phyloP scores from a whole-genome alignment of 30 jellyfish, hydroid and myxozoan species.

The Nemopilema nomurai region DNA sequence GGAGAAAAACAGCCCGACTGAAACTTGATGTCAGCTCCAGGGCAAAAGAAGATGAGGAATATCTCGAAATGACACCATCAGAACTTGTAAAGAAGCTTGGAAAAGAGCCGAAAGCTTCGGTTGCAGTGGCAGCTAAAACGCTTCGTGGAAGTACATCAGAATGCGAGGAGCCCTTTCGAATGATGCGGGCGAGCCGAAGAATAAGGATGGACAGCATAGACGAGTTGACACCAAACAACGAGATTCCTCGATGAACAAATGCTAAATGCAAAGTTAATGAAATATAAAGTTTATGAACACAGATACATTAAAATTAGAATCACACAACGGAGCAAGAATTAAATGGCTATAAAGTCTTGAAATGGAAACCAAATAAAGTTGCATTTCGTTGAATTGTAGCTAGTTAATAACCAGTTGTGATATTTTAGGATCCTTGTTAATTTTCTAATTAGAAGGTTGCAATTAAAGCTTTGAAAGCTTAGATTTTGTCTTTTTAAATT shows the following conservation, averaged over 20 bases:
- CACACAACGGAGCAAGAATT: too few species aligned
- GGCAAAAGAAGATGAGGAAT: constrained; percentile 3
- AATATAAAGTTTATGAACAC: too few species aligned
- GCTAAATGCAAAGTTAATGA: background rate
- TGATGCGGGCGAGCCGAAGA: constrained; percentile 55
- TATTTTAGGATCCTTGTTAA: too few species aligned
- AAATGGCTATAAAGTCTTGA: too few species aligned
- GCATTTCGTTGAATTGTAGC: background rate
- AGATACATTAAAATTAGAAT: too few species aligned
- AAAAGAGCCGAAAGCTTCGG: constrained; percentile 16
- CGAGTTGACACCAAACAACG: constrained; percentile 24
- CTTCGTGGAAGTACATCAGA: background rate
- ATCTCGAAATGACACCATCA: constrained; percentile 52
- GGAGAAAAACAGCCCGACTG: constrained; percentile 25
- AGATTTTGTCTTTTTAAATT: too few species aligned
- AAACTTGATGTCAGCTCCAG: background rate
- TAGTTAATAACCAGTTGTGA: too few species aligned
- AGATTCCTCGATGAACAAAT: background rate
- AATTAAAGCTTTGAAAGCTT: too few species aligned
- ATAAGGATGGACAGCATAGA: constrained; percentile 46
- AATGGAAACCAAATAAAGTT: background rate
- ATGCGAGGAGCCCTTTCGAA: background rate
- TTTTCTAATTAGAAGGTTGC: too few species aligned
- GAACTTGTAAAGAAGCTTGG: constrained; percentile 30
- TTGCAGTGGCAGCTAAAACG: background rate